Evolutionary conservation across 2,797 vertebrate genomes (phyloP).

Genomic region (Syncerus caffer): DNA sequence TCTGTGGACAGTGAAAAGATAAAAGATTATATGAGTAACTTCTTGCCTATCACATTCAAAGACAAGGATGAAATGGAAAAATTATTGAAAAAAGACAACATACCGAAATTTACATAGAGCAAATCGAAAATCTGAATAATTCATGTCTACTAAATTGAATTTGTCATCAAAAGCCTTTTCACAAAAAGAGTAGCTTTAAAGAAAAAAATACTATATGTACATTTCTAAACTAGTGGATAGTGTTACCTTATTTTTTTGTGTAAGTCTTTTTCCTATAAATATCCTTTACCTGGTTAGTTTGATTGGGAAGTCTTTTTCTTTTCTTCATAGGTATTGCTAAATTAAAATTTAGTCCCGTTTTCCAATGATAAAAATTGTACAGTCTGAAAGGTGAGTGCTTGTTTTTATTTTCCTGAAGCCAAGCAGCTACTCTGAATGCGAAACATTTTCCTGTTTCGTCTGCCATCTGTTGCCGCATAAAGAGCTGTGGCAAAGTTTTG

Average conservation of each 20-base stretch:
- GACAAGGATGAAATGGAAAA: neutral
- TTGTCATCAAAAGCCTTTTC: neutral
- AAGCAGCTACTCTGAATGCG: constrained; percentile 1
- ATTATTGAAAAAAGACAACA: neutral
- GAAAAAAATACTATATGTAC: neutral
- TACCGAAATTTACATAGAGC: neutral
- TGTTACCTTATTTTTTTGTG: neutral
- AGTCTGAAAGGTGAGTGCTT: constrained; percentile 3
- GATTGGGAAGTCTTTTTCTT: neutral
- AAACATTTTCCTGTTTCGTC: neutral
- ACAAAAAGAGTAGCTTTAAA: neutral
- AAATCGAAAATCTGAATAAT: constrained; percentile 29
- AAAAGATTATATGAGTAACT: neutral
- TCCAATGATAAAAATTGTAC: constrained; percentile 11
- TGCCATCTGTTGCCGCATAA: neutral
- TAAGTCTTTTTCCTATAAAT: neutral
- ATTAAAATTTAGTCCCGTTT: constrained; percentile 11
- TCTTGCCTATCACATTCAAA: neutral
- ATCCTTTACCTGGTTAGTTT: neutral
- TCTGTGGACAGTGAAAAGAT: neutral
- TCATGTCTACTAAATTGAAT: neutral
- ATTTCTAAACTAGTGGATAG: neutral
- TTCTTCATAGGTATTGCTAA: neutral
- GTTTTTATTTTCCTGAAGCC: neutral
- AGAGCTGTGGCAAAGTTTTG: neutral